Evolutionary conservation across 2,113 vertebrate species (phyloP), one percentile per base, ranked within the genome.

Genomic region (Alethe castanea): DNA sequence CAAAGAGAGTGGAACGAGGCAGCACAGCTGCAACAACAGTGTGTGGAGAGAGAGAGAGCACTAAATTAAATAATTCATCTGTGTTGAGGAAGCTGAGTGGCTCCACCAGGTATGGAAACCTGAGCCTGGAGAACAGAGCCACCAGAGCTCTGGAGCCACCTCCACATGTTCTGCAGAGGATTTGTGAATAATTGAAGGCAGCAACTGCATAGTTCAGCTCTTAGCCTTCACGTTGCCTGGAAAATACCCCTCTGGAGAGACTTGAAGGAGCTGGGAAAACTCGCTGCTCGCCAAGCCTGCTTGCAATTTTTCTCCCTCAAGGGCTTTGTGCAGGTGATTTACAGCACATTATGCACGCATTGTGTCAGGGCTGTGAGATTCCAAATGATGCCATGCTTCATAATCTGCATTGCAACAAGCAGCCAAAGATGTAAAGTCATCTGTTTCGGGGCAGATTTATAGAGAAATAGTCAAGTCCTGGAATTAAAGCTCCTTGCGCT

Each of bases 151-250:
- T 35, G 35, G 35, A 7, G 35, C 3, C 25, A 20, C n/a, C 42
- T 35, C 54, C 62, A 11, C 6, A 1, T 28, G 38, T 24, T 67
- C 72, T 52, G 33, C 0, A 0, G 12, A 14, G 77, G 52, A 42
- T 78, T 64, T 86, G 35, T 92, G 83, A 92, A 95, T 95, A 92
- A 96, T 64, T 94, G 83, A 94, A 93, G 38, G 50, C 5, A 84
- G 28, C 25, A 60, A 72, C n/a, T 88, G 66, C 74, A 59, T 45
- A 57, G 53, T 22, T 94, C 86, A 81, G 86, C 64, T 94, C 88
- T 74, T 36, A 86, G 91, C 22, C 45, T 89, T 71, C 89, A 67
- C 4, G 0, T 89, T 78, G 52, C 53, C 56, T 92, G 83, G 80
- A 69, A 92, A 96, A 92, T 69, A 57, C 40, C 53, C 52, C 48